Base-by-base conservation (phyloP, 2,797 vertebrate genomes). In the Rhinophrynus dorsalis region DNA sequence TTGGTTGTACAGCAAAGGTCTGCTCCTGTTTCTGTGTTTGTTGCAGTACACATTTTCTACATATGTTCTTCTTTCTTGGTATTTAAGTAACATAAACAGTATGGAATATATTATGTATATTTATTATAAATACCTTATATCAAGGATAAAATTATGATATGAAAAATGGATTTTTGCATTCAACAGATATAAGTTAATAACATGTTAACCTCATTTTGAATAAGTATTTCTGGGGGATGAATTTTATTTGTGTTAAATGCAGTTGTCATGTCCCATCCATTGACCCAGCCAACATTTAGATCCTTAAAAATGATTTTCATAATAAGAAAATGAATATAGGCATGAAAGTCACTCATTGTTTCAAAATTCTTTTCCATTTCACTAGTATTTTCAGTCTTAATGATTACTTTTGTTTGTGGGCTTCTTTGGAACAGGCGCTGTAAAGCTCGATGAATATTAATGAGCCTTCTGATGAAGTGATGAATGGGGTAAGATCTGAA, bases 151-250 rank as follows among this genome's bases (percentile, higher is more conserved):
- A n/a, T n/a, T n/a, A n/a, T n/a, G n/a, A n/a, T n/a, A n/a, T n/a
- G n/a, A n/a, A n/a, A n/a, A n/a, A n/a, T n/a, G n/a, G n/a, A n/a
- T n/a, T n/a, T n/a, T n/a, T n/a, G n/a, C 29, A 30, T 30, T 30
- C 9, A 77, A 54, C 77, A 82, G 33, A 81, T 66, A 9, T 77
- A 79, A 5, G 63, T 77, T 60, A 77, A 64, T 21, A 82, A 59
- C 70, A 78, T 44, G 12, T 67, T 17, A 48, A 81, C 75, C 37
- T 84, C 79, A 57, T 38, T 76, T 48, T 11, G 10, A 76, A 77
- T 26, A 2, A 78, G 59, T 0, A 3, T 2, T 0, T 69, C 23
- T 13, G 20, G 40, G 0, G 58, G 59, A 13, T 75, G 74, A 20
- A 69, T 0, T 1, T 2, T 15, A 6, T 74, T 73, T 1, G 23